Conservation (phyloP, 2,888 invertebrate genomes). For the Ophion costatus region DNA sequence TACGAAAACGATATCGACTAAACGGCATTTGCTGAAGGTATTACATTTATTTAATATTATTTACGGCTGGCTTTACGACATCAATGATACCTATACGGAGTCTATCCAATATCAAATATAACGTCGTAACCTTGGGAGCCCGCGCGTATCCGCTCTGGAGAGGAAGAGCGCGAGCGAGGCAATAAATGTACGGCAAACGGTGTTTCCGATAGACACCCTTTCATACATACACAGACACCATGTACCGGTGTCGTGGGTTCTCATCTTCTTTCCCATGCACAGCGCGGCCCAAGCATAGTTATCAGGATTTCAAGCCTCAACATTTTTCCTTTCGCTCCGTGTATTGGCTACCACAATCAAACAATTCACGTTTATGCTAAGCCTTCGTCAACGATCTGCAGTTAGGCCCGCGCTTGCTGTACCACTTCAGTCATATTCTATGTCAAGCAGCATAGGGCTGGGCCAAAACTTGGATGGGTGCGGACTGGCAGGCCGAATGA, state of each 20-base stretch:
- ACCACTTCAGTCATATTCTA: not conserved
- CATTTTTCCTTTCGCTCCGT: not conserved
- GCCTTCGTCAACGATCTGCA: not conserved
- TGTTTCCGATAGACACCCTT: constrained; percentile 81
- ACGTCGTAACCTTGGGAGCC: constrained; percentile 81
- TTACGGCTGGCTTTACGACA: constrained; percentile 82
- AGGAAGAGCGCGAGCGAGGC: constrained; percentile 74
- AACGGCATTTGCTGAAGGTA: constrained; percentile 80
- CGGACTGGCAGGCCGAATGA: not conserved
- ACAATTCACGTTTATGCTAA: not conserved
- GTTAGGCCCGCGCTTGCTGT: not conserved
- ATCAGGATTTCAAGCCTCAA: not conserved
- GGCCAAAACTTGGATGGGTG: not conserved
- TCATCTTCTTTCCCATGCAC: not conserved
- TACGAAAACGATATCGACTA: constrained; percentile 69
- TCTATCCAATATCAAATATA: constrained; percentile 84
- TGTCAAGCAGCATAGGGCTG: not conserved
- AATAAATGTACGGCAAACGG: constrained; percentile 83
- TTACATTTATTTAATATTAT: constrained; percentile 84
- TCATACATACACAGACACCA: constrained; percentile 49
- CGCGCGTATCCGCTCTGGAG: constrained; percentile 66
- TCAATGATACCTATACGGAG: constrained; percentile 82
- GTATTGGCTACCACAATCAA: not conserved
- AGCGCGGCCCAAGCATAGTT: not conserved
- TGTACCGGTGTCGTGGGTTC: constrained; percentile 34